phyloP scores from a whole-genome alignment of 2,113 vertebrate species.

The Sterrhoptilus dennistouni region DNA sequence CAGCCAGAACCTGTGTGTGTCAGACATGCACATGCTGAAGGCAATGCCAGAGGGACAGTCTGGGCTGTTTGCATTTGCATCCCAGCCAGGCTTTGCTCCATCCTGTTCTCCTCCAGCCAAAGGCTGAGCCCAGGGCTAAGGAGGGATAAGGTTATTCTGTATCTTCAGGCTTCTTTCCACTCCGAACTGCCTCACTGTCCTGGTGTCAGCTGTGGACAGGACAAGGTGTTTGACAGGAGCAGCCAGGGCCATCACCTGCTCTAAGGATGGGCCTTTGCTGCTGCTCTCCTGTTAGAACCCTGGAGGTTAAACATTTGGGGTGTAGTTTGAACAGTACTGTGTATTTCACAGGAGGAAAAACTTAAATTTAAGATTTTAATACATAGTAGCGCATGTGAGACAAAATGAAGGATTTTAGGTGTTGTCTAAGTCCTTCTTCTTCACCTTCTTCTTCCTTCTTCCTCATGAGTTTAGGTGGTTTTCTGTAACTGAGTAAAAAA shows the following conservation, averaged over 20 bases:
- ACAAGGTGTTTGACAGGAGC: neutral
- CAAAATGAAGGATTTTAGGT: too few relatives aligned
- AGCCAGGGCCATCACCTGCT: neutral
- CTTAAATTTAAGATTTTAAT: too few relatives aligned
- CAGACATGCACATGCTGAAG: neutral
- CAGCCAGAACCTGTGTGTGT: fast-evolving
- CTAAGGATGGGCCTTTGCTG: neutral
- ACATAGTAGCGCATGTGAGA: too few relatives aligned
- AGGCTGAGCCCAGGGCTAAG: neutral
- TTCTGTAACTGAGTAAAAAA: too few relatives aligned
- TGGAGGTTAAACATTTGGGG: too few relatives aligned
- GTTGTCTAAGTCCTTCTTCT: too few relatives aligned
- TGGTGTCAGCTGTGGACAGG: neutral
- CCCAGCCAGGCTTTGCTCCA: neutral
- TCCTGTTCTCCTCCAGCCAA: neutral
- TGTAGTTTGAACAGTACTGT: too few relatives aligned
- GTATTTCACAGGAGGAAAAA: too few relatives aligned
- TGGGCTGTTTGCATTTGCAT: neutral
- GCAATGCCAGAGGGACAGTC: neutral
- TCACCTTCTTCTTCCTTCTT: too few relatives aligned
- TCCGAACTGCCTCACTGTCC: neutral
- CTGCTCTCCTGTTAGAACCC: neutral
- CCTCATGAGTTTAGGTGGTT: too few relatives aligned
- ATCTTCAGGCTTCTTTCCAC: neutral
- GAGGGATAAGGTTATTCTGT: neutral